Conservation (phyloP, 2,113 vertebrate genomes). For the Junco hyemalis region DNA sequence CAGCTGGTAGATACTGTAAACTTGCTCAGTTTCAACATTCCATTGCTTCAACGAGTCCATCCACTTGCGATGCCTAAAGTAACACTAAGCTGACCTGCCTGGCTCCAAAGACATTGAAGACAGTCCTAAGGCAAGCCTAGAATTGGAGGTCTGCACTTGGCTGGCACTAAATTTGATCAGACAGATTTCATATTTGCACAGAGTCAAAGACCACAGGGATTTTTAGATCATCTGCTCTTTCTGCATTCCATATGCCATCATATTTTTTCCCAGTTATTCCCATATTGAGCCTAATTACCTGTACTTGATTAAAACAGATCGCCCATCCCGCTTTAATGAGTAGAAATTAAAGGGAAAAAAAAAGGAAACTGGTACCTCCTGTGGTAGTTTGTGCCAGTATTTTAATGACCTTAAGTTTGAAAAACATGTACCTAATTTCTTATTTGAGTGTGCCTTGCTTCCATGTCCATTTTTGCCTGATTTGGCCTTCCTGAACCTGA, state of each 20-base stretch:
- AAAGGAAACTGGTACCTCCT: background rate
- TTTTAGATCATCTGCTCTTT: conserved; percentile 38
- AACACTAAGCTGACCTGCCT: background rate
- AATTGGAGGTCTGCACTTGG: background rate
- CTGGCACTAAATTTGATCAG: background rate
- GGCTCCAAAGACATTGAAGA: background rate
- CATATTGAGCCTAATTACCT: conserved; percentile 48
- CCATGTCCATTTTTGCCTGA: background rate
- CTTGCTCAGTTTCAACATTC: background rate
- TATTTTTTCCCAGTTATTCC: conserved; percentile 5
- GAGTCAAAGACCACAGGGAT: conserved; percentile 4
- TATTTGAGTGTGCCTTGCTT: background rate
- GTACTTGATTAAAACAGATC: conserved; percentile 46
- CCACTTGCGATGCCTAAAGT: background rate
- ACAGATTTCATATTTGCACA: conserved; percentile 10
- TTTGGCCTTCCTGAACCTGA: background rate
- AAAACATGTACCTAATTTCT: background rate
- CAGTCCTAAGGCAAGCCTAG: background rate
- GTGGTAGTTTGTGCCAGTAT: background rate
- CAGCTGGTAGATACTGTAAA: background rate
- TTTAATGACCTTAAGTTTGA: background rate
- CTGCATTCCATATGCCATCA: conserved; percentile 21
- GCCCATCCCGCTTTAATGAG: background rate
- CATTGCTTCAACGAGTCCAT: background rate
- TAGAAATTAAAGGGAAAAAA: background rate